Percentiles rank a stretch among this genome's conserved stretches.
Evolutionary conservation across 2,797 vertebrate species (phyloP).

Genomic region (Acestrorhynchus altus): DNA sequence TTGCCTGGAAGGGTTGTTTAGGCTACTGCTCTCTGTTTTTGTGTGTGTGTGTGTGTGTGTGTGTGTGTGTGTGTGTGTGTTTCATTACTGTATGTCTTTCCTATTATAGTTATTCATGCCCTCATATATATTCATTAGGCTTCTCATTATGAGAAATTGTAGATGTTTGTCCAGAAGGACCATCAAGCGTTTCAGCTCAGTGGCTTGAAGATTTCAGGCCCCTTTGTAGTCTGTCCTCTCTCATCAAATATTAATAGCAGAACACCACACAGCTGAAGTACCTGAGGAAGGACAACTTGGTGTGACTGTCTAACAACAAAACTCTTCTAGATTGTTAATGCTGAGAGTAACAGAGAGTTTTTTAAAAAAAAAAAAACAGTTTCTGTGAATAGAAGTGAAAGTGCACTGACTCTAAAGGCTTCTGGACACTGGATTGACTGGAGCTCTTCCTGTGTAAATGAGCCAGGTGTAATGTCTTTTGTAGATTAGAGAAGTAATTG

Average conservation of each 20-base stretch:
- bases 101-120: background rate
- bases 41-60: background rate
- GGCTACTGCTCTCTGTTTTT: background rate
- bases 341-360: too few relatives aligned
- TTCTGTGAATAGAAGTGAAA: conserved; percentile 1
- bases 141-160: conserved; percentile 4
- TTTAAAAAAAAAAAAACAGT: too few relatives aligned
- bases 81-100: background rate
- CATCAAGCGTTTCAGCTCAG: background rate
- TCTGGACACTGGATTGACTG: background rate
- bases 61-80: background rate
- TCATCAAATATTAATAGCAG: conserved; percentile 12
- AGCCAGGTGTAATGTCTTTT: background rate
- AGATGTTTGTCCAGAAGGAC: background rate
- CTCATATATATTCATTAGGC: conserved; percentile 4
- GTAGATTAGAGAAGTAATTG: conserved; percentile 16
- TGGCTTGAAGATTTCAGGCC: background rate
- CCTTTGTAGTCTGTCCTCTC: background rate
- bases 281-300: background rate
- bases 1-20: background rate
- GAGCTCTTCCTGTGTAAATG: background rate
- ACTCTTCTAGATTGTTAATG: too few relatives aligned
- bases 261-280: background rate
- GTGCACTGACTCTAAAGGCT: background rate
- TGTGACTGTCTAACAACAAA: background rate